Conservation (phyloP, 2,113 vertebrate species). For the Platichthys flesus region DNA sequence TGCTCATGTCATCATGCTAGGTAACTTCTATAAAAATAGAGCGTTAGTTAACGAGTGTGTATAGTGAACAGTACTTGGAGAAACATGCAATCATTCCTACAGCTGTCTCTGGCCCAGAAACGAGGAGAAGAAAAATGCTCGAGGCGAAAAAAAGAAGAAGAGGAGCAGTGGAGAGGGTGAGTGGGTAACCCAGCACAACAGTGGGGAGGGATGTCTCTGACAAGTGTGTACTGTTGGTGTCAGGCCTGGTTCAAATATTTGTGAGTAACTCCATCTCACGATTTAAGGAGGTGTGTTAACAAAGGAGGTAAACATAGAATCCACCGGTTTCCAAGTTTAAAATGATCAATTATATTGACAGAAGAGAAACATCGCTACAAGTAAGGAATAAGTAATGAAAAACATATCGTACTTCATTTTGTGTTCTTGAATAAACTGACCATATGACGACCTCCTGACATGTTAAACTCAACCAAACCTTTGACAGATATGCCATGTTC, state of each 20-base stretch:
- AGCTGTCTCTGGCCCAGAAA: conserved; percentile 49
- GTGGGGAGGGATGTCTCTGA: conserved; percentile 16
- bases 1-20: background rate
- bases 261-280: conserved; percentile 21
- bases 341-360: background rate
- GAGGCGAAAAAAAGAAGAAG: conserved; percentile 41
- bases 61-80: background rate
- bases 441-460: background rate
- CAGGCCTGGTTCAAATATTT: conserved; percentile 36
- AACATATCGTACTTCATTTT: background rate
- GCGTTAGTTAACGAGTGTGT: background rate
- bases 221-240: conserved; percentile 28
- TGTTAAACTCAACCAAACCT: background rate
- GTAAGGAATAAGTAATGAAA: background rate
- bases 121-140: conserved; percentile 6
- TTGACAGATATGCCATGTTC: conserved; percentile 10
- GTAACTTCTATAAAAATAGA: background rate
- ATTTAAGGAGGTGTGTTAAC: conserved; percentile 37
- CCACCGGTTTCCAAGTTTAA: background rate
- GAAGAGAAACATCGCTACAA: background rate
- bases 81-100: conserved; percentile 14
- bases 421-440: background rate
- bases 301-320: conserved; percentile 11
- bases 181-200: background rate
- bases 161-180: conserved; percentile 34